Evolutionary conservation across 2,113 vertebrate genomes (phyloP).

Genomic region (Syrmaticus mikado): DNA sequence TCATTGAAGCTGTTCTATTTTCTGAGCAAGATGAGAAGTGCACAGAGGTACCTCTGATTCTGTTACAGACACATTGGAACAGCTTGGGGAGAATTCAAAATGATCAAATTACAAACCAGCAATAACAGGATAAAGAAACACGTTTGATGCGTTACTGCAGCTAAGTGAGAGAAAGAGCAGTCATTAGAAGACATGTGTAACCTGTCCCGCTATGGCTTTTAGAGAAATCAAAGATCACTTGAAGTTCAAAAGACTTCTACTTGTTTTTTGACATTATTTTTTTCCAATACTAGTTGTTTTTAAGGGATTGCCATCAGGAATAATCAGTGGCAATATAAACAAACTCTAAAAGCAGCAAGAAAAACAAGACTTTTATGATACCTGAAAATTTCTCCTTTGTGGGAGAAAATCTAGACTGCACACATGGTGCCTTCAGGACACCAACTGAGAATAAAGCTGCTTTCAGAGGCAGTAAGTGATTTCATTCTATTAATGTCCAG

Average conservation of each 20-base stretch:
- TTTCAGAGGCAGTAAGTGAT: constrained; percentile 76
- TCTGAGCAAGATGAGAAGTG: constrained; percentile 60
- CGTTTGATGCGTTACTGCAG: constrained; percentile 66
- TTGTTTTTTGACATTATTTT: constrained; percentile 12
- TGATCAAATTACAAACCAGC: constrained; percentile 75
- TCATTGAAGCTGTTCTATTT: constrained; percentile 61
- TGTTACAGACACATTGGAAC: constrained; percentile 78
- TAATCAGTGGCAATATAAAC: constrained; percentile 1
- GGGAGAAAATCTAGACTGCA: constrained; percentile 61
- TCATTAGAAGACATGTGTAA: constrained; percentile 68
- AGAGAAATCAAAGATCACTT: constrained; percentile 62
- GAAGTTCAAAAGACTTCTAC: constrained; percentile 11
- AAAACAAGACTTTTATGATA: constrained; percentile 52
- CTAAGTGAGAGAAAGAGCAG: constrained; percentile 69
- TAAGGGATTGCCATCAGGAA: constrained; percentile 55
- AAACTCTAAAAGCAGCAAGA: constrained; percentile 9
- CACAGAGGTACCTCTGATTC: constrained; percentile 45
- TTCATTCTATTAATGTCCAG: constrained; percentile 78
- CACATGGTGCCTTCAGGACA: constrained; percentile 71
- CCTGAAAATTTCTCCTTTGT: constrained; percentile 57
- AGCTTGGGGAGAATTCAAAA: constrained; percentile 75
- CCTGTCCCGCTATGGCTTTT: constrained; percentile 46
- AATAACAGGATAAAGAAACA: constrained; percentile 71
- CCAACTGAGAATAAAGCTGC: constrained; percentile 76
- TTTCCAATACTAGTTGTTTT: constrained; percentile 15